Percentiles rank a stretch among this genome's conserved stretches.
Evolutionary conservation across 2,888 invertebrate genomes (phyloP).

Genomic region (Tetragonisca angustula): DNA sequence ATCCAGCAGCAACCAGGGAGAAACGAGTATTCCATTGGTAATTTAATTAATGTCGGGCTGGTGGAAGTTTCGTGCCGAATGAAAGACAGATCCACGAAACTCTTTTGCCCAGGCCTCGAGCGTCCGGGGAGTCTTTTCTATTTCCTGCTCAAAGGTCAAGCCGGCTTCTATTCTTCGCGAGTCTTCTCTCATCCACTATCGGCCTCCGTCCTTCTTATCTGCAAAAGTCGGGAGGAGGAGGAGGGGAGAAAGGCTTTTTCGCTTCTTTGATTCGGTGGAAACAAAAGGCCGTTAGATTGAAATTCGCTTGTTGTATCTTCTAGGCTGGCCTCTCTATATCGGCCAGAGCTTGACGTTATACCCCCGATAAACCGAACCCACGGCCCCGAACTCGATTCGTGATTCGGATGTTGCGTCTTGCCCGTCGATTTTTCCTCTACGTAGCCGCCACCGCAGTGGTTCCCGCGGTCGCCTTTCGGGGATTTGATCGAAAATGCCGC

Average conservation of each 20-base stretch:
- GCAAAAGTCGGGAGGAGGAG: constrained; percentile 49
- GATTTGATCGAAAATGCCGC: constrained; percentile 22
- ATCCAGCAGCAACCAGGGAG: not conserved
- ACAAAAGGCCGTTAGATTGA: constrained; percentile 75
- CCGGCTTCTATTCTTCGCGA: constrained; percentile 38
- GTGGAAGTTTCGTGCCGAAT: constrained; percentile 66
- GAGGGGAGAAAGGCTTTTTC: constrained; percentile 13
- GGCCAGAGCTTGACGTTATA: constrained; percentile 72
- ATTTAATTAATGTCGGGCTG: constrained; percentile 70
- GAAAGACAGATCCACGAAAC: constrained; percentile 61
- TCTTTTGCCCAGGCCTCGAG: constrained; percentile 51
- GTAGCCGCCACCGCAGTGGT: not conserved
- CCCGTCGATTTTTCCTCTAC: constrained; percentile 28
- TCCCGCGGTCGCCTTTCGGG: not conserved
- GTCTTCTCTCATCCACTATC: constrained; percentile 54
- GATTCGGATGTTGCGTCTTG: constrained; percentile 64
- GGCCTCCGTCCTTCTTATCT: constrained; percentile 65
- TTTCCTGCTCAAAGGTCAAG: constrained; percentile 42
- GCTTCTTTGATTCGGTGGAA: constrained; percentile 73
- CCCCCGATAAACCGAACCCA: constrained; percentile 66
- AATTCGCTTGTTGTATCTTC: constrained; percentile 71
- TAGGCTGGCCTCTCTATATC: constrained; percentile 62
- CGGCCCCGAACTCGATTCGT: constrained; percentile 63
- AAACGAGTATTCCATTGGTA: constrained; percentile 56
- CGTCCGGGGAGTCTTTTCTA: constrained; percentile 45